Evolutionary conservation across 92 coral and sea anemone species (phyloP), one percentile per base, ranked within the genome.

Genomic region (Palythoa heliodiscus): DNA sequence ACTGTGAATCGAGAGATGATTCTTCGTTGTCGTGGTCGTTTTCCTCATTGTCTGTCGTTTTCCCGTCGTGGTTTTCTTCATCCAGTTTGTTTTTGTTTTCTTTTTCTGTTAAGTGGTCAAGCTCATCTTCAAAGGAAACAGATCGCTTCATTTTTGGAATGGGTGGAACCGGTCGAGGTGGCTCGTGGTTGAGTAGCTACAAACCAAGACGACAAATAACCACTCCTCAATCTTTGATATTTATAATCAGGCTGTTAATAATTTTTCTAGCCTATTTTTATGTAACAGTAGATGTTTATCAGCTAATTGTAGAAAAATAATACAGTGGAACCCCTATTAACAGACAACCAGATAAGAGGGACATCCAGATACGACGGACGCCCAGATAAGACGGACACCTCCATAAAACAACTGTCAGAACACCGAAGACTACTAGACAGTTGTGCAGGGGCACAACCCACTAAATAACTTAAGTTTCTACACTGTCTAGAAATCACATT

Each of bases 51-150:
- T 66, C 84, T 64, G 58, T 47, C 11, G 64, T 13, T 5, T n/a
- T 63, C 14, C 64, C 53, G 6, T 13, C 3, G 50, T 13, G 7
- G 16, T n/a, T 50, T 43, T 64, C 74, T 12, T 66, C 61, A 9
- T 79, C 25, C 11, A 2, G 17, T 66, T 23, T 22, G 57, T 43
- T 8, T 22, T 13, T 79, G 8, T 25, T 11, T 19, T 66, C 9
- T 43, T 64, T 22, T 14, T 66, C 73, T 40, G 84, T 68, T 55
- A 40, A 11, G 2, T 40, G 68, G 16, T 47, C 83, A 17, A 43
- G 72, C n/a, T 66, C 84, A 47, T 79, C 84, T 47, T 66, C 84
- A 50, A 79, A 79, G 11, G 84, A 79, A 17, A 79, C 70, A 9
- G 60, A 17, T 22, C 73, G 84, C 66, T 22, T 47, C 0, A 47